phyloP scores from a whole-genome alignment of 1,140 invertebrate genomes.

The Venturia canescens region DNA sequence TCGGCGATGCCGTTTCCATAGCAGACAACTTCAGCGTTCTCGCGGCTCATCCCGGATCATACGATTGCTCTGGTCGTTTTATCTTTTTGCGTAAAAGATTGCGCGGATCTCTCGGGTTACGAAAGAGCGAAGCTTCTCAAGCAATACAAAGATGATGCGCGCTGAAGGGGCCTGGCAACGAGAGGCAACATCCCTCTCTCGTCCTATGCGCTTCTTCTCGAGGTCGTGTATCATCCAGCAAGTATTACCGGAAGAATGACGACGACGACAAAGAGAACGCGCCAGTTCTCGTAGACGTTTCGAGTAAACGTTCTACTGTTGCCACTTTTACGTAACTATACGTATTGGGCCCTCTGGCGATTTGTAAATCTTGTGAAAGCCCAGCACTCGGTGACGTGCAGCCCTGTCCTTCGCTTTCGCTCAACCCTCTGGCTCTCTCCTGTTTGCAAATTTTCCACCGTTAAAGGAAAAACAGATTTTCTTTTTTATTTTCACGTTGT shows the following conservation, averaged over 20 bases:
- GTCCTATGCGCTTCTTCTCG: background rate
- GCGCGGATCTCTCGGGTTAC: background rate
- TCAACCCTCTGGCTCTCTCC: background rate
- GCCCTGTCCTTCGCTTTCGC: background rate
- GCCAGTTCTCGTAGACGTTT: constrained; percentile 26
- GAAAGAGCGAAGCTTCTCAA: constrained; percentile 8
- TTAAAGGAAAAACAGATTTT: background rate
- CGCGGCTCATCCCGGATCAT: constrained; percentile 14
- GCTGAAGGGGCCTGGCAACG: background rate
- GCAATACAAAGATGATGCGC: background rate
- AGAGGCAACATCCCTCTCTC: background rate
- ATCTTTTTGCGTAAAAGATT: background rate
- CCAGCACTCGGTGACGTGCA: constrained; percentile 25
- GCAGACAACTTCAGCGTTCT: constrained; percentile 1
- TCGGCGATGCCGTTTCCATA: background rate
- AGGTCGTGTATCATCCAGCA: constrained; percentile 33
- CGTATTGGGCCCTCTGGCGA: constrained; percentile 26
- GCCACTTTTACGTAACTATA: background rate
- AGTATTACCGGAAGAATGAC: constrained; percentile 36
- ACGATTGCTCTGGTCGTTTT: constrained; percentile 27
- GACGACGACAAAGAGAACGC: constrained; percentile 18
- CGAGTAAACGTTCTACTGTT: constrained; percentile 22
- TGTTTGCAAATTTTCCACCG: background rate
- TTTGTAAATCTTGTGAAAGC: constrained; percentile 41
- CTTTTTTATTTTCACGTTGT: background rate